phyloP scores from a whole-genome alignment of 2,888 invertebrate species.

The Drosophila nigricruria region DNA sequence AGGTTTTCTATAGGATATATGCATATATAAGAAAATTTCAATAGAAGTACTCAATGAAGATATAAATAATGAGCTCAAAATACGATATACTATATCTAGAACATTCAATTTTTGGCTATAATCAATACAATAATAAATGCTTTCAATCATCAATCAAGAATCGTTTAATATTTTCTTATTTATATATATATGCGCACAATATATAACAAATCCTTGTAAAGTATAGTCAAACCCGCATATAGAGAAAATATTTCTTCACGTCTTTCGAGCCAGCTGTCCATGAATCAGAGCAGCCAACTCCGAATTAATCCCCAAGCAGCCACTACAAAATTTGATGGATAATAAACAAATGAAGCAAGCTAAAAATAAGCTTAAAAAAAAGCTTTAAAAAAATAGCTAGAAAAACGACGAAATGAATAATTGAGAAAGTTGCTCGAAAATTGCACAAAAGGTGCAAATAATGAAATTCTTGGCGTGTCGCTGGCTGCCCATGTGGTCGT shows the following conservation, averaged over 20 bases:
- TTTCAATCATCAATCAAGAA: too few species aligned
- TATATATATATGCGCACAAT: too few species aligned
- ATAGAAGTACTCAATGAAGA: too few species aligned
- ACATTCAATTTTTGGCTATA: too few species aligned
- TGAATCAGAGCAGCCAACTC: neutral
- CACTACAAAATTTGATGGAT: neutral
- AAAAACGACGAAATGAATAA: constrained; percentile 46
- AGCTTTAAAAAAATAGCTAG: constrained; percentile 12
- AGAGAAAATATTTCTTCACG: neutral
- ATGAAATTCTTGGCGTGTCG: constrained; percentile 69
- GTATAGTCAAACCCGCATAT: neutral
- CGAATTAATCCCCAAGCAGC: neutral
- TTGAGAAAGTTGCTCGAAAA: constrained; percentile 65
- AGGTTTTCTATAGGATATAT: neutral
- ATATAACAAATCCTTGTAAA: neutral
- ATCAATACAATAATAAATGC: too few species aligned
- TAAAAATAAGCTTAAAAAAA: neutral
- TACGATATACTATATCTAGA: too few species aligned
- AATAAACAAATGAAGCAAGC: neutral
- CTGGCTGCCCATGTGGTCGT: constrained; percentile 36
- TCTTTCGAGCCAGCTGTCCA: neutral
- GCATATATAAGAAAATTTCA: too few species aligned
- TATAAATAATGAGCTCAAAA: too few species aligned
- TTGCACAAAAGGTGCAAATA: constrained; percentile 70
- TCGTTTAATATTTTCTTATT: too few species aligned